Evolutionary conservation across 1,140 invertebrate genomes (phyloP).

Genomic region (Geopemphigus sp.): DNA sequence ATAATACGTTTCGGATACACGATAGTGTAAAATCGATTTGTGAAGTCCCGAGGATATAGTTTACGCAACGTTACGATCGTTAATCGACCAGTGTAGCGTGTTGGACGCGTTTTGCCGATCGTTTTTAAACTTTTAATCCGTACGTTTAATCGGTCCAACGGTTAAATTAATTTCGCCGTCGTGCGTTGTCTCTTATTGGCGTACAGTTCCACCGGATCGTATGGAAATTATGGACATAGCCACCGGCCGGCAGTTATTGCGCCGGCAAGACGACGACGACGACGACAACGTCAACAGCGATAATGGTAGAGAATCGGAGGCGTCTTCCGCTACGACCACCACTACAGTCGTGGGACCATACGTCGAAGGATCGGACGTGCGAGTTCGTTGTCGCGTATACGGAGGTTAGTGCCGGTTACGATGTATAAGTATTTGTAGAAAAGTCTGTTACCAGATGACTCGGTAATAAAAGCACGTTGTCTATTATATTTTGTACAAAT

Average conservation of each 20-base stretch:
- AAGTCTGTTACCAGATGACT: no score
- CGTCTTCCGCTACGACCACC: neutral
- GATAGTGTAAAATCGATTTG: neutral
- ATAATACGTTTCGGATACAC: neutral
- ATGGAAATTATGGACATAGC: conserved; percentile 47
- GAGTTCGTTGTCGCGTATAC: conserved; percentile 39
- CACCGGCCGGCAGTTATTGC: conserved; percentile 43
- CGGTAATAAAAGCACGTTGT: no score
- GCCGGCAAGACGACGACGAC: conserved; percentile 50
- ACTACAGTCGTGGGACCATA: conserved; percentile 43
- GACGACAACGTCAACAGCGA: conserved; percentile 39
- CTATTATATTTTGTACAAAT: no score
- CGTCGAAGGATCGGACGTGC: conserved; percentile 50
- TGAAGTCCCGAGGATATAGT: no score
- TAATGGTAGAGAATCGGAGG: neutral
- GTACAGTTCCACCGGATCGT: conserved; percentile 52
- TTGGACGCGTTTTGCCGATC: no score
- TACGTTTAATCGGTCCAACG: no score
- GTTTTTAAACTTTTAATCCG: no score
- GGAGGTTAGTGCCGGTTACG: conserved; percentile 42
- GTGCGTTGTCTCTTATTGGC: no score
- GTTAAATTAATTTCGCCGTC: no score
- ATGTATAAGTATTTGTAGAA: no score
- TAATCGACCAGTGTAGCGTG: no score
- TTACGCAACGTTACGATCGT: no score